phyloP scores from a whole-genome alignment of 2,888 invertebrate genomes.

The Tipula vernalis region DNA sequence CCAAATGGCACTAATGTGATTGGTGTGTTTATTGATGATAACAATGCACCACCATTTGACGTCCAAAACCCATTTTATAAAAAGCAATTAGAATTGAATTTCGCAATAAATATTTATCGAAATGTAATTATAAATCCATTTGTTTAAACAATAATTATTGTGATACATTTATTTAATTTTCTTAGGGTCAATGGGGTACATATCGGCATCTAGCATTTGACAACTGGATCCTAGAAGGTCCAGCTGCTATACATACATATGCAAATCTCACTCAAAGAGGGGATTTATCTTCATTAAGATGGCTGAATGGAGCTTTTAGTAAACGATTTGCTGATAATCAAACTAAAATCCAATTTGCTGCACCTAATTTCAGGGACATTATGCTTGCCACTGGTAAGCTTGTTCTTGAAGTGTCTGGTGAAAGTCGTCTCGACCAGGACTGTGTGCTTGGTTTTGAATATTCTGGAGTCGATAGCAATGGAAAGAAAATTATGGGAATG shows the following conservation, averaged over 20 bases:
- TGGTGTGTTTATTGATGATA: slow-evolving; percentile 50
- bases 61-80: slow-evolving; percentile 39
- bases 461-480: slow-evolving; percentile 45
- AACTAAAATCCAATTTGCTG: slow-evolving; percentile 40
- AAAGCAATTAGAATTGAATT: slow-evolving; percentile 41
- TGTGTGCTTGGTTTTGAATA: slow-evolving; percentile 57
- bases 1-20: slow-evolving; percentile 53
- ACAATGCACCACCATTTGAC: slow-evolving; percentile 51
- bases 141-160: no score
- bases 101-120: slow-evolving; percentile 66
- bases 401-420: slow-evolving; percentile 66
- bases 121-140: slow-evolving; percentile 24
- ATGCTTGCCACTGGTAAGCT: slow-evolving; percentile 90
- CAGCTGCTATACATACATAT: slow-evolving; percentile 51
- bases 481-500: slow-evolving; percentile 53
- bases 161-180: no score
- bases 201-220: no score
- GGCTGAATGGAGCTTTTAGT: slow-evolving; percentile 56
- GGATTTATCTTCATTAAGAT: slow-evolving; percentile 70
- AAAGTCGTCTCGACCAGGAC: slow-evolving; percentile 47
- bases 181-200: slow-evolving; percentile 23
- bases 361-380: slow-evolving; percentile 87
- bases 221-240: slow-evolving; percentile 31
- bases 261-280: slow-evolving; percentile 67
- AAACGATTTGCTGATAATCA: slow-evolving; percentile 24